Percentiles rank a stretch among this genome's conserved stretches.
Conservation (phyloP, 1,140 invertebrate genomes). For the Campodea augens region DNA sequence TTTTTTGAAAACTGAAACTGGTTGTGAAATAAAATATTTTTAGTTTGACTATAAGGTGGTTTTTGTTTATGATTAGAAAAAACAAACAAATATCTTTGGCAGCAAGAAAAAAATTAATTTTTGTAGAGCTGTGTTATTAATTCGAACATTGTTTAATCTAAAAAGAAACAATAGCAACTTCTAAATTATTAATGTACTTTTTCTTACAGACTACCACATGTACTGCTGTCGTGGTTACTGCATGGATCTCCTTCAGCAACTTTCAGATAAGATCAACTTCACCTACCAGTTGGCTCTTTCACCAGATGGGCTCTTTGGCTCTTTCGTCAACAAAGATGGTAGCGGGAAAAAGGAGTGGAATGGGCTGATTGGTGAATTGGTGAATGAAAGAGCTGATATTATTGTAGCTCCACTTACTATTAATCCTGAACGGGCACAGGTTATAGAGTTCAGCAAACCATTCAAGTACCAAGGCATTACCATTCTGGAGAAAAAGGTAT, state of each 20-base stretch:
- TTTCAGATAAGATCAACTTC: slow-evolving; percentile 76
- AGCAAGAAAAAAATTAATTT: slow-evolving; percentile 17
- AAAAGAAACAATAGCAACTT: slow-evolving; percentile 1
- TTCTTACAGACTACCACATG: slow-evolving; percentile 22
- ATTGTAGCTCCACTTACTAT: slow-evolving; percentile 96
- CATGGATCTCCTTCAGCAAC: slow-evolving; percentile 71
- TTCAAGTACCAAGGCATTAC: slow-evolving; percentile 98
- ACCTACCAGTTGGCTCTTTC: slow-evolving; percentile 84
- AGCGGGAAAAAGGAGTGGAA: slow-evolving; percentile 82
- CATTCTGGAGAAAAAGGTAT: slow-evolving; percentile 93
- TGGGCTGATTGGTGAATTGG: slow-evolving; percentile 86
- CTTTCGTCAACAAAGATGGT: slow-evolving; percentile 55
- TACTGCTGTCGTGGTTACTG: slow-evolving; percentile 92
- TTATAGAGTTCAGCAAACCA: slow-evolving; percentile 97
- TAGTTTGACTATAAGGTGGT: too few relatives aligned
- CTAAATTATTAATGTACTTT: slow-evolving; percentile 10
- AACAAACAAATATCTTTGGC: too few relatives aligned
- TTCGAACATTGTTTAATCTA: slow-evolving; percentile 16
- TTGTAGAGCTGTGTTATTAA: slow-evolving; percentile 20
- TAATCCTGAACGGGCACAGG: slow-evolving; percentile 90
- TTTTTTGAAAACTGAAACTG: too few relatives aligned
- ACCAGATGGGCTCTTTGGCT: slow-evolving; percentile 82
- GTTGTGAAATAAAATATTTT: too few relatives aligned
- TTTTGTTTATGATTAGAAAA: too few relatives aligned
- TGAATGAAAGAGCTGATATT: slow-evolving; percentile 85